Evolutionary conservation across 2,888 invertebrate genomes (phyloP).

Genomic region (Deilephila elpenor): DNA sequence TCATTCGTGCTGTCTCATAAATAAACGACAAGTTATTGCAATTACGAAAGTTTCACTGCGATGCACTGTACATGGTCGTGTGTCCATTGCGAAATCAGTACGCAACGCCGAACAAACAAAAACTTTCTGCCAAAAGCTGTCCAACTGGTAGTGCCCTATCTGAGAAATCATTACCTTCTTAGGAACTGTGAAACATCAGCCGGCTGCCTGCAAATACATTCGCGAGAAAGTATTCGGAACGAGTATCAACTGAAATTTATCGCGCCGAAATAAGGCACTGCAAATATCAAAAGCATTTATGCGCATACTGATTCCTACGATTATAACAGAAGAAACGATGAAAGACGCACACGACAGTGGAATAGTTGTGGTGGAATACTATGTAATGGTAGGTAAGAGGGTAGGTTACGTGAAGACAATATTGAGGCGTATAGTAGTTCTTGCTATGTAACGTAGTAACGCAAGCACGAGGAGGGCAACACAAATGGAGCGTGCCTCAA

Average conservation of each 20-base stretch:
- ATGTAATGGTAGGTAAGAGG: constrained; percentile 13
- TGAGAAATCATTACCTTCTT: constrained; percentile 74
- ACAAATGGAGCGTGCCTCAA: constrained; percentile 73
- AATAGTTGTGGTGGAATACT: neutral
- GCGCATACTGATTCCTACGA: constrained; percentile 31
- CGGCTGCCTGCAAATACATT: constrained; percentile 53
- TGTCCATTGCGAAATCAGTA: constrained; percentile 64
- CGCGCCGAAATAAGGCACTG: constrained; percentile 8
- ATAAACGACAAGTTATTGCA: constrained; percentile 54
- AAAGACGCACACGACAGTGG: neutral
- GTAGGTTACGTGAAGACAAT: constrained; percentile 18
- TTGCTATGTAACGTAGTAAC: constrained; percentile 50
- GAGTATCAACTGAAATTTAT: constrained; percentile 55
- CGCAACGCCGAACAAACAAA: constrained; percentile 60
- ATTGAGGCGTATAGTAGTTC: constrained; percentile 40
- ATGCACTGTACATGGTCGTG: constrained; percentile 37
- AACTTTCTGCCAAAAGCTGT: constrained; percentile 76
- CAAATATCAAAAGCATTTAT: constrained; percentile 17
- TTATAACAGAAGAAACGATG: neutral
- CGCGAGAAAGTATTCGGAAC: constrained; percentile 51
- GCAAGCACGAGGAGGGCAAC: constrained; percentile 57
- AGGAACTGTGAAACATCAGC: constrained; percentile 52
- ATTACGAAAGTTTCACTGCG: constrained; percentile 50
- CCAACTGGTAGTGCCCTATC: constrained; percentile 74
- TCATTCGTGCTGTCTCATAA: constrained; percentile 36